Base-by-base conservation (phyloP, 1,140 invertebrate genomes). In the Ylistrum balloti region DNA sequence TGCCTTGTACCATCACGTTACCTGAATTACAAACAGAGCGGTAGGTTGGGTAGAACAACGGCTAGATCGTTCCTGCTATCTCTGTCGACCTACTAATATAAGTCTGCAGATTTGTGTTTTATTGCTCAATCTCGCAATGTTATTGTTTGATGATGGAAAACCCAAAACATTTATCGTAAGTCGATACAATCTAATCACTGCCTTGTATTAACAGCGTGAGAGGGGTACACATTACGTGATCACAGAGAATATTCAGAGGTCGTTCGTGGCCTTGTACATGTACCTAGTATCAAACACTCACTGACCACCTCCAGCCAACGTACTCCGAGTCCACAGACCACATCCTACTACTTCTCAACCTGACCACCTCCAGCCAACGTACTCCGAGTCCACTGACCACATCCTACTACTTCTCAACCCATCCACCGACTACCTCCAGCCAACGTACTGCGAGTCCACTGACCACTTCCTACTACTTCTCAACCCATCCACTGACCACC, bases 111-210 rank as follows among this genome's bases (percentile, higher is more conserved):
- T 22, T 28, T 74, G n/a, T 74, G 28, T 74, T 74, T 74, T 74
- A 74, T 74, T 17, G 56, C 56, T 74, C 56, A 74, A 74, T 74
- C 56, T 74, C 56, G 56, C 22, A 28, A 74, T 74, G 56, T 74
- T 74, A 74, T 74, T 74, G 56, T 74, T 74, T 74, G 28, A 22
- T n/a, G 56, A 74, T 74, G 56, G 56, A 22, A 74, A n/a, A 74
- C 56, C n/a, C 56, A 74, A 74, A n/a, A 28, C 5, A 28, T 74
- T 74, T 74, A 74, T 74, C 56, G 56, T 74, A 74, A 74, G 56
- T 74, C 56, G 56, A 74, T 74, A 17, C 28, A 74, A 74, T 74
- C 0, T 28, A 74, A 28, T 11, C n/a, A 74, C 11, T 2, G 56
- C 17, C 17, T 5, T 0, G 17, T n/a, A 74, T 74, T 74, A 17